A percentile compares a stretch with the other conserved stretches of the same genome.
Evolutionary conservation across 2,888 invertebrate species (phyloP).

Genomic region (Tenodera sinensis): DNA sequence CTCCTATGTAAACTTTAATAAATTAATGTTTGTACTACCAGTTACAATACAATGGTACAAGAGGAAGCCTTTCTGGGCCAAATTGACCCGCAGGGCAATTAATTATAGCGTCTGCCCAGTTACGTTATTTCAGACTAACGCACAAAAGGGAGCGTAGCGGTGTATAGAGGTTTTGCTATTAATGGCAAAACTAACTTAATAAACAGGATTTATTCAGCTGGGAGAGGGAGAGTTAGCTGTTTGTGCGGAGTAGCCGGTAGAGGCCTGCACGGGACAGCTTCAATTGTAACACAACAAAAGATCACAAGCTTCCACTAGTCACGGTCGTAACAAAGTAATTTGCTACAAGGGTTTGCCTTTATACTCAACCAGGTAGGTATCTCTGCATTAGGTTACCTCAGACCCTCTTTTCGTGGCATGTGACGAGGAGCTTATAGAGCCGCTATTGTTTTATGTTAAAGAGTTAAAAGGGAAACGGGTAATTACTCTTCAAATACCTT

Average conservation of each 20-base stretch:
- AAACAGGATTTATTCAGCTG: slow-evolving; percentile 29
- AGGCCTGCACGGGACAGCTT: slow-evolving; percentile 23
- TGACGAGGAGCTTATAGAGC: neutral
- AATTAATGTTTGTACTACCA: slow-evolving; percentile 16
- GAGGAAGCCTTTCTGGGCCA: slow-evolving; percentile 26
- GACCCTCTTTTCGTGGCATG: neutral
- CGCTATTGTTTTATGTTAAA: slow-evolving; percentile 7
- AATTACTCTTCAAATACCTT: slow-evolving; percentile 5
- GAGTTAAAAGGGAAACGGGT: slow-evolving; percentile 2
- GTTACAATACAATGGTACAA: slow-evolving; percentile 10
- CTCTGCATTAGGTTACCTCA: neutral
- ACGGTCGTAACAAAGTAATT: neutral
- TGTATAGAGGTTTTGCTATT: slow-evolving; percentile 22
- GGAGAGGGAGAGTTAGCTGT: neutral
- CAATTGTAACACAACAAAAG: slow-evolving; percentile 25
- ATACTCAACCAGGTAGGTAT: neutral
- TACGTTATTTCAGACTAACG: slow-evolving; percentile 21
- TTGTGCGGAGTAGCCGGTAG: neutral
- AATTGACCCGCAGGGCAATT: slow-evolving; percentile 29
- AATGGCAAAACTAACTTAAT: slow-evolving; percentile 30
- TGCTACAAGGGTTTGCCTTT: neutral
- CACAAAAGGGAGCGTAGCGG: slow-evolving; percentile 20
- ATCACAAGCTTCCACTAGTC: slow-evolving; percentile 3
- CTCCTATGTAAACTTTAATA: slow-evolving; percentile 14
- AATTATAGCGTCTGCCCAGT: slow-evolving; percentile 26